A percentile compares a stretch with the other conserved stretches of the same genome.
Evolutionary conservation across 2,797 vertebrate species (phyloP).

Genomic region (Artibeus lituratus): DNA sequence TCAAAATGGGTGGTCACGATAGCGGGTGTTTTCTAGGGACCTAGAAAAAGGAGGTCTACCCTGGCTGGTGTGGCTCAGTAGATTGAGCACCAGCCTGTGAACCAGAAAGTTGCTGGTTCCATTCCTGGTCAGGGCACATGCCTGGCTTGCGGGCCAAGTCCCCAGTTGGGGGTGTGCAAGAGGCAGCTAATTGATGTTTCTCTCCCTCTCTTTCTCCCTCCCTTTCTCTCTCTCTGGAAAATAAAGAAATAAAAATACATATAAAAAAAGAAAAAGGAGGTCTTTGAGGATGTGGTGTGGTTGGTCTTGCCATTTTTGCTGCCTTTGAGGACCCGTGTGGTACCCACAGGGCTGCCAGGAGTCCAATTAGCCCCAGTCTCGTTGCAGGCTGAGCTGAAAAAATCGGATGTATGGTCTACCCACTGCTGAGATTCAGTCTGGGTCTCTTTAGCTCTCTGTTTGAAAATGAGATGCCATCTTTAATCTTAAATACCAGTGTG

Average conservation of each 20-base stretch:
- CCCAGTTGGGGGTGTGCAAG: no score
- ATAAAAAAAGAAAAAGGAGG: not conserved
- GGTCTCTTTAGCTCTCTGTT: not conserved
- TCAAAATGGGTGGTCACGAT: not conserved
- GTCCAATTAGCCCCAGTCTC: not conserved
- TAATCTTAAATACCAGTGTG: constrained; percentile 15
- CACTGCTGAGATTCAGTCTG: constrained; percentile 14
- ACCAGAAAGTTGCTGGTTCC: no score
- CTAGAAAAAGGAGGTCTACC: not conserved
- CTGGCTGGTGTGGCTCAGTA: no score
- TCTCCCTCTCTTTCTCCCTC: no score
- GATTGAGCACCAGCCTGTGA: no score
- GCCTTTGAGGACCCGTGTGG: not conserved
- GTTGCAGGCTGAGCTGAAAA: not conserved
- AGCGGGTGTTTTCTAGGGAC: not conserved
- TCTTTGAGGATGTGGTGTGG: not conserved
- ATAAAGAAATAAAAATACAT: no score
- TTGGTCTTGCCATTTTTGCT: not conserved
- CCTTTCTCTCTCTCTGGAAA: no score
- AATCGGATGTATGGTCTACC: not conserved
- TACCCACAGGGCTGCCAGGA: not conserved
- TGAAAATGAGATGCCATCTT: constrained; percentile 54
- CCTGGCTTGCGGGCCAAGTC: no score
- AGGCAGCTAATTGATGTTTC: no score
- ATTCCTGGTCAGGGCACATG: no score